Conservation (phyloP, 2,888 invertebrate species). For the Orchesellides sinensis region DNA sequence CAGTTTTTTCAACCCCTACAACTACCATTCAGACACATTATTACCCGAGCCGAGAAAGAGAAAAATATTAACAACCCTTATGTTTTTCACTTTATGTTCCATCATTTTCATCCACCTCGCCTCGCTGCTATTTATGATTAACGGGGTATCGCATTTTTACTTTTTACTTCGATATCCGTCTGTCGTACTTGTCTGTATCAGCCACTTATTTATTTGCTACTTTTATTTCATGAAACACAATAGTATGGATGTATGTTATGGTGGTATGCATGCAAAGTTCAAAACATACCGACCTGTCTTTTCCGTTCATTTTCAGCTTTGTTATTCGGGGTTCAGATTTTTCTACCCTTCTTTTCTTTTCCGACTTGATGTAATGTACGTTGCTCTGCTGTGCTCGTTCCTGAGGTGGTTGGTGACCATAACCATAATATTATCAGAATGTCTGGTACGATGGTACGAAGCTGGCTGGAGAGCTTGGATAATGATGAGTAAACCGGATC, state of each 20-base stretch:
- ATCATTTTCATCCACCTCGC: background rate
- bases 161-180: background rate
- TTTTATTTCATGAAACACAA: conserved; percentile 12
- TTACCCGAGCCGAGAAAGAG: background rate
- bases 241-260: background rate
- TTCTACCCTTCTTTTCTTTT: background rate
- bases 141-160: background rate
- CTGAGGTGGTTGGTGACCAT: background rate
- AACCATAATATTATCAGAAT: background rate
- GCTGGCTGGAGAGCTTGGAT: background rate
- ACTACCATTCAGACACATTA: background rate
- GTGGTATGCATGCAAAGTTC: background rate
- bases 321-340: conserved; percentile 1
- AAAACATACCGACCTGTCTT: conserved; percentile 25
- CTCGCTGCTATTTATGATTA: background rate
- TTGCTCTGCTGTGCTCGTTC: too few relatives aligned
- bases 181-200: conserved; percentile 51
- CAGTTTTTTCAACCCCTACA: conserved; percentile 46
- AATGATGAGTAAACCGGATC: conserved; percentile 50
- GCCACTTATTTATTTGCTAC: conserved; percentile 55
- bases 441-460: background rate
- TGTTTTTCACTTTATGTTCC: conserved; percentile 20
- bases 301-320: background rate
- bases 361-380: background rate
- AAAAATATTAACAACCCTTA: conserved; percentile 21